These are phyloP conservation scores for Zeus faber DNA, from an alignment of 2,113 vertebrate species.

Conservation along the genomic window DNA sequence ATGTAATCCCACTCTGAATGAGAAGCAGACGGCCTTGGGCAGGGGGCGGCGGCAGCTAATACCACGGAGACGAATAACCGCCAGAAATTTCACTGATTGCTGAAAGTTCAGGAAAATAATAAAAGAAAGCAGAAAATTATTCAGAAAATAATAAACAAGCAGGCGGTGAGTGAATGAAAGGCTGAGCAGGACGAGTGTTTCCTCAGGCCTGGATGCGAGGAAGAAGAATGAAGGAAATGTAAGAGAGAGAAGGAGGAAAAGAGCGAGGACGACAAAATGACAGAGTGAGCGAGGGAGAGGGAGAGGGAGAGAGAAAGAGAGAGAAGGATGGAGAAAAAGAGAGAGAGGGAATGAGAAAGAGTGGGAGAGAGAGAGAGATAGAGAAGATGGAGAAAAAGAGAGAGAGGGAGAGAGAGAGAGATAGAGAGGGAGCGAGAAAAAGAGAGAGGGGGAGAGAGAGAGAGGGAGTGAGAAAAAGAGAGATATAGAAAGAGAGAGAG, in stretches of 20 bases:
- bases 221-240: neutral
- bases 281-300: too few relatives aligned
- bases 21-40: too few relatives aligned
- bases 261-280: too few relatives aligned
- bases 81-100: too few relatives aligned
- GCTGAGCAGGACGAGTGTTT: neutral
- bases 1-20: too few relatives aligned
- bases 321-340: too few relatives aligned
- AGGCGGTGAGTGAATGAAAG: constrained; percentile 12
- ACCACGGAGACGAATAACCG: too few relatives aligned
- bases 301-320: too few relatives aligned
- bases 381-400: constrained; percentile 8
- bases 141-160: too few relatives aligned
- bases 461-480: neutral
- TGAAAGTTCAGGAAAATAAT: too few relatives aligned
- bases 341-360: neutral
- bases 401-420: neutral
- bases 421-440: neutral
- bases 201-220: neutral
- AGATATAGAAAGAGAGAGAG: neutral
- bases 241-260: too few relatives aligned
- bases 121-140: neutral
- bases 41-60: too few relatives aligned
- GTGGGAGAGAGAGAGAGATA: neutral
- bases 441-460: neutral